Conservation (phyloP, 1,140 invertebrate genomes). For the Brachionus rotundiformis region DNA sequence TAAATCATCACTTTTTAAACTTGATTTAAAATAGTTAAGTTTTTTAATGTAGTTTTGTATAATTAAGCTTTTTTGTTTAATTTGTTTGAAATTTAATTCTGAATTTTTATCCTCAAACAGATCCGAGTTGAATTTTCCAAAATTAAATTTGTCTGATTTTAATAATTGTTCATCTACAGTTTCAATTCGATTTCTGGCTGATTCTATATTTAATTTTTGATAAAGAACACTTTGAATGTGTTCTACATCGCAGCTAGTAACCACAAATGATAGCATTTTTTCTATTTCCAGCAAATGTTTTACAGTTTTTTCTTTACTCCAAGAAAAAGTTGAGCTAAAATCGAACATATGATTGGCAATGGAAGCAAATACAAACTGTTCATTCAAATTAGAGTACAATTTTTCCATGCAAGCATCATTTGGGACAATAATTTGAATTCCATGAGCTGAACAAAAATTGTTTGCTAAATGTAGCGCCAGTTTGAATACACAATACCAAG, state of each 20-base stretch:
- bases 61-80: background rate
- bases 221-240: background rate
- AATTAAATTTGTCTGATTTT: background rate
- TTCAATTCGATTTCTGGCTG: conserved; percentile 4
- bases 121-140: background rate
- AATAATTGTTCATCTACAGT: background rate
- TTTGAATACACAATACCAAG: conserved; percentile 44
- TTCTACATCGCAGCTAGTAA: conserved; percentile 9
- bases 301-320: conserved; percentile 29
- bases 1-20: background rate
- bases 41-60: background rate
- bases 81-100: background rate
- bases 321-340: background rate
- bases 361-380: conserved; percentile 6
- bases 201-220: conserved; percentile 33
- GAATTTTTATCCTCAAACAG: background rate
- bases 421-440: background rate
- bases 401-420: background rate
- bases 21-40: background rate
- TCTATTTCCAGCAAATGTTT: background rate
- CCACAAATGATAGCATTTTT: conserved; percentile 1
- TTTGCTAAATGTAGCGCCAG: background rate
- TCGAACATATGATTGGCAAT: background rate
- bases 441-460: background rate
- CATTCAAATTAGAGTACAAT: background rate